Evolutionary conservation across 64 coral and sea anemone genomes (phyloP).

Genomic region (Stichodactyla mertensii): DNA sequence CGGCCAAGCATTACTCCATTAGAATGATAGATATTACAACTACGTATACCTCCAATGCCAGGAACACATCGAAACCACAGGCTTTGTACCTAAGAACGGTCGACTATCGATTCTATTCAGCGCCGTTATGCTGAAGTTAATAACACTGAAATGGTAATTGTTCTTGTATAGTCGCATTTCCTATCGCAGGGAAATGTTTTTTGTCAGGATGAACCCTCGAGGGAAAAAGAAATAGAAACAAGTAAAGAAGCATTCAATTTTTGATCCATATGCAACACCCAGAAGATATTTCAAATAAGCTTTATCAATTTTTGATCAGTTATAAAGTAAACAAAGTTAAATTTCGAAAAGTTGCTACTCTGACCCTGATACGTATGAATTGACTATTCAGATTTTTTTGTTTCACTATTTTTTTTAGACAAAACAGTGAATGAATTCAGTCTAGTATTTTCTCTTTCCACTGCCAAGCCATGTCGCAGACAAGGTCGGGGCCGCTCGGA

Average conservation of each 20-base stretch:
- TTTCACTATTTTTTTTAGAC: background rate
- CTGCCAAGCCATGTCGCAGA: no score
- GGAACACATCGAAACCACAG: background rate
- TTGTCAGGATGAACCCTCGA: background rate
- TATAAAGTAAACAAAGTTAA: background rate
- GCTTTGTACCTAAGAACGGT: background rate
- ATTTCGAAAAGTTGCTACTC: background rate
- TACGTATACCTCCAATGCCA: no score
- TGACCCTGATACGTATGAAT: background rate
- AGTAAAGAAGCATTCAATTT: background rate
- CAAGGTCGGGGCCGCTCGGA: background rate
- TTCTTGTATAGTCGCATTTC: conserved; percentile 5
- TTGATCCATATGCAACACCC: background rate
- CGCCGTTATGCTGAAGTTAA: conserved; percentile 12
- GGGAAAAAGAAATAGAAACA: background rate
- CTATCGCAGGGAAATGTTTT: conserved; percentile 1
- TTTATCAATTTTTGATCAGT: background rate
- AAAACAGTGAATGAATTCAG: background rate
- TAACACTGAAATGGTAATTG: background rate
- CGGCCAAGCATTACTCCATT: no score
- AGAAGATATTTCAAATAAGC: background rate
- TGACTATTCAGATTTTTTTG: conserved; percentile 1
- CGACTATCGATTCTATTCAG: background rate
- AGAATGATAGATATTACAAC: no score
- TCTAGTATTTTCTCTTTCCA: background rate